Percentiles rank a stretch among this genome's conserved stretches.
Evolutionary conservation across 2,888 invertebrate genomes (phyloP).

Genomic region (Luperina testacea): DNA sequence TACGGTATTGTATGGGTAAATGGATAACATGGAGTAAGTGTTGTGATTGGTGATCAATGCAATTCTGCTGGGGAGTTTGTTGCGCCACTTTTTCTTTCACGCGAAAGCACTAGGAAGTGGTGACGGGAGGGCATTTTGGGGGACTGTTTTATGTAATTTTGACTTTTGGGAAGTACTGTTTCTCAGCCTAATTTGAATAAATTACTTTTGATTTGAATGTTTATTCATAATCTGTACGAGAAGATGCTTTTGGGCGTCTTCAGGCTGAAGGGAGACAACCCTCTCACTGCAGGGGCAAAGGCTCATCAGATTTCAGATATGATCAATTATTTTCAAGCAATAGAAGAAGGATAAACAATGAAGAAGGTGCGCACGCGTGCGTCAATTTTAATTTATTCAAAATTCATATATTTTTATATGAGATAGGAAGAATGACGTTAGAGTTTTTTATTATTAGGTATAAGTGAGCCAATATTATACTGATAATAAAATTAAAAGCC

Average conservation of each 20-base stretch:
- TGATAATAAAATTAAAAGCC: background rate
- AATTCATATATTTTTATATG: background rate
- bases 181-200: background rate
- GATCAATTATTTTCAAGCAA: background rate
- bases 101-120: background rate
- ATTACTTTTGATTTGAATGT: background rate
- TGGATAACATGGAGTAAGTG: background rate
- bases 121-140: no score
- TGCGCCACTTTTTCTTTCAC: background rate
- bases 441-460: background rate
- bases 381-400: slow-evolving; percentile 12
- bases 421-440: background rate
- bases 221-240: background rate
- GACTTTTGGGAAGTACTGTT: no score
- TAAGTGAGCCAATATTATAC: background rate
- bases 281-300: background rate
- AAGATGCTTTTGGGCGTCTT: background rate
- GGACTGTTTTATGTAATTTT: background rate
- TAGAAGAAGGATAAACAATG: no score
- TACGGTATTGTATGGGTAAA: background rate
- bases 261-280: no score
- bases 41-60: background rate
- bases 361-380: background rate
- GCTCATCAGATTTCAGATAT: background rate
- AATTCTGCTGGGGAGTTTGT: background rate